Conservation (phyloP, 2,797 vertebrate genomes). For the Eutrigla gurnardus region DNA sequence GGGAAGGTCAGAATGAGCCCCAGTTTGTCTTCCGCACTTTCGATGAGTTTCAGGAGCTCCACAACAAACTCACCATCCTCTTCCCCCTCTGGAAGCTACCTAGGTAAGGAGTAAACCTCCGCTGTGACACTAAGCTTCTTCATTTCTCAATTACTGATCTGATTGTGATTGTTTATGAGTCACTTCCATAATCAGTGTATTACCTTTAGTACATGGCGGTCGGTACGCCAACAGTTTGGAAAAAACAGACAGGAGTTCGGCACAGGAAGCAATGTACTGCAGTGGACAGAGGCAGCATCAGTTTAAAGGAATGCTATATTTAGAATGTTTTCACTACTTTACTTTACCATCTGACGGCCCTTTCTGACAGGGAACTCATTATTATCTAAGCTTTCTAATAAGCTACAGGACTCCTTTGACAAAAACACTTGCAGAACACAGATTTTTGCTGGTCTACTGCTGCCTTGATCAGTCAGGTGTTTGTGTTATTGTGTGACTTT, state of each 20-base stretch:
- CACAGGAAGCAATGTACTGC: neutral
- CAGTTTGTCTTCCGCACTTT: conserved; percentile 97
- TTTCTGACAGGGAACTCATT: neutral
- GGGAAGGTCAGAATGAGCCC: conserved; percentile 92
- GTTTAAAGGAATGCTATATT: neutral
- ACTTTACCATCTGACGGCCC: neutral
- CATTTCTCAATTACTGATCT: neutral
- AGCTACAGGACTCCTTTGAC: neutral
- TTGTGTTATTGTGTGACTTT: neutral
- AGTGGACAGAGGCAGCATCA: neutral
- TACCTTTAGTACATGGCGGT: neutral
- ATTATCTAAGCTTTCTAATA: neutral
- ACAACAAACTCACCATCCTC: conserved; percentile 96
- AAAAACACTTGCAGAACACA: neutral
- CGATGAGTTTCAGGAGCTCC: conserved; percentile 98
- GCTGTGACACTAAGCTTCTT: neutral
- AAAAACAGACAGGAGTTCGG: neutral
- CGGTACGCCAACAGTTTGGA: neutral
- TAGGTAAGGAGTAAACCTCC: conserved; percentile 78
- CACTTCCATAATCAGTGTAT: neutral
- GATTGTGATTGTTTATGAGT: neutral
- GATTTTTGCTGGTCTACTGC: too few species aligned
- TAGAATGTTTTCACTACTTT: neutral
- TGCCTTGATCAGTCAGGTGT: neutral
- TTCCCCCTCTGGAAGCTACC: conserved; percentile 98